These are phyloP conservation scores for Anthopleura sola DNA, from an alignment of 64 coral and sea anemone genomes.

Conservation along the genomic window DNA sequence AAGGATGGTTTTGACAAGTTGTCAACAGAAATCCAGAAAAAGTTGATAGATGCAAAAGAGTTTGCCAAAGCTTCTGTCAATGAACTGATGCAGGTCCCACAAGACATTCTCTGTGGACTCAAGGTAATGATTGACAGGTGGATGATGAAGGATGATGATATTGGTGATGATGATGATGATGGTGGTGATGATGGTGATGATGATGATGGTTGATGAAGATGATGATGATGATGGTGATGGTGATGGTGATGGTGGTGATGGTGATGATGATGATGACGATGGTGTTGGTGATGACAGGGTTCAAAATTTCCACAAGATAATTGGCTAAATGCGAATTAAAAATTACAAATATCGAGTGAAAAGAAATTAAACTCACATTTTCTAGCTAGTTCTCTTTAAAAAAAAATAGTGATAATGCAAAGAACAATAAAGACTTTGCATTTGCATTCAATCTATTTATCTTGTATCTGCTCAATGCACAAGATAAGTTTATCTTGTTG, in stretches of 20 bases:
- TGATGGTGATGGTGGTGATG: too few species aligned
- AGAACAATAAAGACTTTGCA: too few species aligned
- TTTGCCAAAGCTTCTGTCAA: constrained; percentile 64
- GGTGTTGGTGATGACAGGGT: neutral
- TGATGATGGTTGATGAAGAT: neutral
- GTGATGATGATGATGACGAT: neutral
- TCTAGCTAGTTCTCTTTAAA: too few species aligned
- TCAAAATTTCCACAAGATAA: neutral
- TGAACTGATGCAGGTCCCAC: constrained; percentile 64
- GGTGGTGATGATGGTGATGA: neutral
- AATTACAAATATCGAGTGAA: too few species aligned
- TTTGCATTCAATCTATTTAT: too few species aligned
- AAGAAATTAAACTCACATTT: too few species aligned
- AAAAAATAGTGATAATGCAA: too few species aligned
- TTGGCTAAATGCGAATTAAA: too few species aligned
- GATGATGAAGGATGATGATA: neutral
- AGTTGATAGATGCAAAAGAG: constrained; percentile 66
- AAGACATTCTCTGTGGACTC: constrained; percentile 57
- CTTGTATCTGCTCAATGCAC: too few species aligned
- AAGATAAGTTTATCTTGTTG: too few species aligned
- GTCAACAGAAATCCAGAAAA: constrained; percentile 34
- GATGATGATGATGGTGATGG: neutral
- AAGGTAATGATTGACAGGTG: constrained; percentile 17
- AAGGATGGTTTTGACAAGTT: constrained; percentile 70
- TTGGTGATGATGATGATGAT: neutral